Base-by-base conservation (phyloP, 2,113 vertebrate species). In the Amazona vittata region DNA sequence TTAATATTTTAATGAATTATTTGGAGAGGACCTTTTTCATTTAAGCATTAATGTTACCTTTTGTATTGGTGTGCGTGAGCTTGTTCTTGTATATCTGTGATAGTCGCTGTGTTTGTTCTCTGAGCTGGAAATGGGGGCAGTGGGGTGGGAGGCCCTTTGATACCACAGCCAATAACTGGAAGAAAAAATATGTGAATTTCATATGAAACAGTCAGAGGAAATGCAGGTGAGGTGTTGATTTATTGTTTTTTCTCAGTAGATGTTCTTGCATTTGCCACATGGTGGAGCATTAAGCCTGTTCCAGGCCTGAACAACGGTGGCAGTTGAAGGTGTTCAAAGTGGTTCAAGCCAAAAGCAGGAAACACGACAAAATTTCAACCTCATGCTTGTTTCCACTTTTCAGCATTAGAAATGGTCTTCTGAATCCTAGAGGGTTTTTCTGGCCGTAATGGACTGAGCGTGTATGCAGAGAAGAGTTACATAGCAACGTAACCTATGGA, bases 1-100 rank as follows among this genome's bases (percentile, higher is more conserved):
- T 89, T 96, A 97, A 97, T 98, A 98, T 98, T 98, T 95, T 97
- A 98, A 98, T 98, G 98, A 99, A 98, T 98, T 99, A 98, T 96
- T 95, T 97, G 97, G 95, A 97, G 96, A 98, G 97, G 97, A 98
- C 95, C 81, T 97, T 97, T 98, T 97, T 95, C 97, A 96, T 97
- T 96, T 97, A 97, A 98, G 98, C 98, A 98, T 98, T 98, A 98
- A 97, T 94, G 91, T 98, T 95, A 95, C 97, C 96, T 97, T 98
- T 97, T 97, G 97, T 98, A 92, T 95, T 93, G 94, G 96, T 98
- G 93, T 97, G 98, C 82, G 97, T 96, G 97, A 96, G 96, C 97
- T 98, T 97, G 96, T 97, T 97, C 93, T 93, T 97, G 98, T 96
- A 91, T 98, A 97, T 98, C 97, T 98, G 97, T 98, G 98, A 97